Evolutionary conservation across 2,113 vertebrate species (phyloP).

Genomic region (Emydura subglobosa): DNA sequence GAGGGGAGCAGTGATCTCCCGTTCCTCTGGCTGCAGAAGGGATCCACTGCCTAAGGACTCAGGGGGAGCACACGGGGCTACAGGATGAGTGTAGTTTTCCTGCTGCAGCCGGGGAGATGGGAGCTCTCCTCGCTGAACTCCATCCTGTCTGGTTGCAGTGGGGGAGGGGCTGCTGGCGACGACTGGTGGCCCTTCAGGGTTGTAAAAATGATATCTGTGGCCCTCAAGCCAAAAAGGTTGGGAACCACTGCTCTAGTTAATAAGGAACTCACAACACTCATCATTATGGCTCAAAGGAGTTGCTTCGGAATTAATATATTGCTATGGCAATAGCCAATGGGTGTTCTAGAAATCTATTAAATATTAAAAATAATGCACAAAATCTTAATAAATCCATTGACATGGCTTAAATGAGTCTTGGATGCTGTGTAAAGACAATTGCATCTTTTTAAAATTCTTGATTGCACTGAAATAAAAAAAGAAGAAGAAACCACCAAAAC

Average conservation of each 20-base stretch:
- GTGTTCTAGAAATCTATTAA: neutral
- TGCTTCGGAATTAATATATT: neutral
- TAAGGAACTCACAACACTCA: neutral
- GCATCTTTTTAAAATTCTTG: neutral
- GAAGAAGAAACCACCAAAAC: neutral
- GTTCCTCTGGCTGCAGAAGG: too few relatives aligned
- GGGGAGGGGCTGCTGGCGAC: too few relatives aligned
- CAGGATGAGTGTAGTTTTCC: too few relatives aligned
- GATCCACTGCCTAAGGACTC: too few relatives aligned
- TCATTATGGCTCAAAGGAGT: neutral
- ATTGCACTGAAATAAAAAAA: neutral
- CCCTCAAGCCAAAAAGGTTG: too few relatives aligned
- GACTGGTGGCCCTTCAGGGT: too few relatives aligned
- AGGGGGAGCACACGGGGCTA: too few relatives aligned
- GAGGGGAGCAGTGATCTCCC: too few relatives aligned
- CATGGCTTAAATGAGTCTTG: neutral
- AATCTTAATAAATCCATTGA: neutral
- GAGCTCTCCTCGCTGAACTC: too few relatives aligned
- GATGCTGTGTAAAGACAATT: neutral
- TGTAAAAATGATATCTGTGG: too few relatives aligned
- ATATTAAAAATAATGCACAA: neutral
- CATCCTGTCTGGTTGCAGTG: too few relatives aligned
- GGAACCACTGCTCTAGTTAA: neutral
- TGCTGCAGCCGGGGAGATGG: too few relatives aligned
- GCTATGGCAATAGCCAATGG: neutral